These are phyloP conservation scores for Coregonus clupeaformis DNA, from an alignment of 2,113 vertebrate species.

Conservation along the genomic window DNA sequence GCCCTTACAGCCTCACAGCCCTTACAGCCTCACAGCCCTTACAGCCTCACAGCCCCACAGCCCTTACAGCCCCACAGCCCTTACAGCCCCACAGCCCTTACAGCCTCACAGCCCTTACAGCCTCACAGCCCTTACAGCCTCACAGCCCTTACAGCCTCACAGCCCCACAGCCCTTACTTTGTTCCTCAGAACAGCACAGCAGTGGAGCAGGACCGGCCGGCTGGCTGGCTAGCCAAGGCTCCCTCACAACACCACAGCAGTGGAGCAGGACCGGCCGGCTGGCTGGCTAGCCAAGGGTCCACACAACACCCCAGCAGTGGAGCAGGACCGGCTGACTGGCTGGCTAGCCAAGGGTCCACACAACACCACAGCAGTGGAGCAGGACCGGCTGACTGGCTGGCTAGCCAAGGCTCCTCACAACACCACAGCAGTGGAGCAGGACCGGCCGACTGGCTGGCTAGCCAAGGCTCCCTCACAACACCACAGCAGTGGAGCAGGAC, in stretches of 20 bases:
- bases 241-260: conserved; percentile 27
- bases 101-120: too few relatives aligned
- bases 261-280: too few relatives aligned
- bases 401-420: too few relatives aligned
- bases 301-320: conserved; percentile 1
- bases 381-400: conserved; percentile 5
- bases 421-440: too few relatives aligned
- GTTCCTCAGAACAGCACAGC: neutral
- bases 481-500: conserved; percentile 2
- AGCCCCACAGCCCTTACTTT: neutral
- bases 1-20: neutral
- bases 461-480: neutral
- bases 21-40: neutral
- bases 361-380: neutral
- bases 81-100: too few relatives aligned
- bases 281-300: neutral
- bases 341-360: neutral
- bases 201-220: too few relatives aligned
- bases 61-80: too few relatives aligned
- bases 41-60: conserved; percentile 5
- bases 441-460: too few relatives aligned
- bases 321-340: too few relatives aligned
- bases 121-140: too few relatives aligned
- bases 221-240: conserved; percentile 14
- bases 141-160: neutral